phyloP scores from a whole-genome alignment of 2,888 invertebrate species.

The Isotomurus palustris region DNA sequence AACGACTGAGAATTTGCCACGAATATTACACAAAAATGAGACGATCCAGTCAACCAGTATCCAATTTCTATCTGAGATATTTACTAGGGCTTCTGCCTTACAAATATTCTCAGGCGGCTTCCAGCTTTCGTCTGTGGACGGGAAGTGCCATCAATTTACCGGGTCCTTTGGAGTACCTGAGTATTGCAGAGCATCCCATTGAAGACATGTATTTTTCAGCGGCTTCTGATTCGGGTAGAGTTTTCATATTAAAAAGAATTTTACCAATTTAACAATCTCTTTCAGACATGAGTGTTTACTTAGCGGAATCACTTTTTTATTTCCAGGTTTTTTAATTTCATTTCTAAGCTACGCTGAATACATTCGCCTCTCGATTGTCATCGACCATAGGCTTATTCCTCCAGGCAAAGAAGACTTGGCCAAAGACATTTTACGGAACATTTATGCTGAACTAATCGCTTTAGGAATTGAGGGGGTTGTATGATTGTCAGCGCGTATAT shows the following conservation, averaged over 20 bases:
- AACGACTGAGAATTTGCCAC: slow-evolving; percentile 23
- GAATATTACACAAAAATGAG: slow-evolving; percentile 11
- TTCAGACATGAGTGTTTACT: not conserved
- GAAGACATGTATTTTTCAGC: slow-evolving; percentile 32
- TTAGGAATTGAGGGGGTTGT: slow-evolving; percentile 28
- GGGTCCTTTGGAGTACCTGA: slow-evolving; percentile 25
- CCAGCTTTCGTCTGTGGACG: slow-evolving; percentile 14
- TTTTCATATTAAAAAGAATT: too few species aligned
- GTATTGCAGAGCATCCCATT: slow-evolving; percentile 27
- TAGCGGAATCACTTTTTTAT: not conserved
- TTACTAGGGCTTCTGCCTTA: slow-evolving; percentile 20
- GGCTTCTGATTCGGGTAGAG: slow-evolving; percentile 33
- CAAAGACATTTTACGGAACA: slow-evolving; percentile 32
- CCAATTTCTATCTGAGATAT: slow-evolving; percentile 10
- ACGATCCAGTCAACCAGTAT: slow-evolving; percentile 8
- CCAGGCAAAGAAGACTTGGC: slow-evolving; percentile 16
- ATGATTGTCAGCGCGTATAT: too few species aligned
- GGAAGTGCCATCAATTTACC: slow-evolving; percentile 28
- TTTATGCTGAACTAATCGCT: slow-evolving; percentile 33
- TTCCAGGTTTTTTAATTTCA: slow-evolving; percentile 33
- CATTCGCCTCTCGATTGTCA: slow-evolving; percentile 32
- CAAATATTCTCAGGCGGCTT: slow-evolving; percentile 21
- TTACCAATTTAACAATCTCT: too few species aligned
- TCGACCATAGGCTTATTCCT: slow-evolving; percentile 33
- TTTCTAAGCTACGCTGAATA: slow-evolving; percentile 35